Evolutionary conservation across 2,797 vertebrate genomes (phyloP).

Genomic region (Hydrocynus forskahlii): DNA sequence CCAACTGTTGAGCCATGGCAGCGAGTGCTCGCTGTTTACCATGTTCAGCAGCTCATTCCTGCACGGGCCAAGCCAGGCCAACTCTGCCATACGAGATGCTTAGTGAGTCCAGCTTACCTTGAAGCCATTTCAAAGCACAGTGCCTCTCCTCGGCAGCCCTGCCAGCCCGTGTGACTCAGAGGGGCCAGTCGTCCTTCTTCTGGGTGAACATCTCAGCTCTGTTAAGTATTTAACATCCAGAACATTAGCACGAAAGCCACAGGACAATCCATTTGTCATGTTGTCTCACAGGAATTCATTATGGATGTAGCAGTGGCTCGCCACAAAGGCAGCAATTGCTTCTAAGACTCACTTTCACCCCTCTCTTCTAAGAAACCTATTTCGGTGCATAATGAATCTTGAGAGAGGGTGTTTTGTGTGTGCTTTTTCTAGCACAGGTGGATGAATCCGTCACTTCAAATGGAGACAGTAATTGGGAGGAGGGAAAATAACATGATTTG

Average conservation of each 20-base stretch:
- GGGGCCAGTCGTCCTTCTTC: conserved; percentile 51
- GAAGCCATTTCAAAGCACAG: conserved; percentile 31
- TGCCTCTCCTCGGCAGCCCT: conserved; percentile 2
- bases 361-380: conserved; percentile 80
- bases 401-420: conserved; percentile 65
- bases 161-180: conserved; percentile 31
- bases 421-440: conserved; percentile 70
- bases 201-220: conserved; percentile 67
- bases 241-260: conserved; percentile 70
- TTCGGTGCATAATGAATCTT: conserved; percentile 83
- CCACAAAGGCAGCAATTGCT: conserved; percentile 77
- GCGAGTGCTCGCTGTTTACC: conserved; percentile 38
- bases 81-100: conserved; percentile 51
- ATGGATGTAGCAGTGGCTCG: conserved; percentile 73
- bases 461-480: conserved; percentile 68
- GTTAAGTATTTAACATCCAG: conserved; percentile 73
- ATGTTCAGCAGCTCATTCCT: conserved; percentile 61
- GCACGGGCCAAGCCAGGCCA: conserved; percentile 14
- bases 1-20: conserved; percentile 60
- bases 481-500: conserved; percentile 15
- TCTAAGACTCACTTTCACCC: conserved; percentile 70
- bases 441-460: conserved; percentile 67
- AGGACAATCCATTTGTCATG: conserved; percentile 72
- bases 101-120: conserved; percentile 19
- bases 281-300: conserved; percentile 77